A percentile compares a stretch with the other conserved stretches of the same genome.
Evolutionary conservation across 2,113 vertebrate species (phyloP).

Genomic region (Recurvirostra avosetta): DNA sequence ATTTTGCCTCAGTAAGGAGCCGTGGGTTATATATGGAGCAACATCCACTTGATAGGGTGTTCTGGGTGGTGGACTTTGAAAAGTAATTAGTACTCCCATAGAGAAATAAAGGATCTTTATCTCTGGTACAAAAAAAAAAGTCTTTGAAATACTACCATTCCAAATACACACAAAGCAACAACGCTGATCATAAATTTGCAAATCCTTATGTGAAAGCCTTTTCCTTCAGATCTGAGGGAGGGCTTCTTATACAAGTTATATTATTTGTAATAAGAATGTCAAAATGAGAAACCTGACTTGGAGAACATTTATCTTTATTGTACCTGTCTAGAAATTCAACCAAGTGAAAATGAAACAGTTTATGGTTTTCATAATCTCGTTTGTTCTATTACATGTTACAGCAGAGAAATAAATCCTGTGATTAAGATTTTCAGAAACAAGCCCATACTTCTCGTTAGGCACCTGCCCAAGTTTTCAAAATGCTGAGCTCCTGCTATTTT

Average conservation of each 20-base stretch:
- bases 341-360: conserved; percentile 13
- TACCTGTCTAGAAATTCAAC: conserved; percentile 4
- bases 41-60: not conserved
- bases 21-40: not conserved
- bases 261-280: not conserved
- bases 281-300: not conserved
- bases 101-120: not conserved
- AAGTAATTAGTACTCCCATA: not conserved
- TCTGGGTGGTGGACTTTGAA: not conserved
- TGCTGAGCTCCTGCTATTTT: not conserved
- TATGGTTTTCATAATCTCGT: not conserved
- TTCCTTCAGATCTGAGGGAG: not conserved
- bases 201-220: not conserved
- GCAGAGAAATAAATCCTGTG: not conserved
- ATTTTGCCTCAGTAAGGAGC: not conserved
- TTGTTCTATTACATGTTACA: not conserved
- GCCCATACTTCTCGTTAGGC: not conserved
- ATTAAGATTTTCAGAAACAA: not conserved
- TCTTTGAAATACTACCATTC: not conserved
- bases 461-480: not conserved
- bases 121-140: not conserved
- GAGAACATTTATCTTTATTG: conserved; percentile 28
- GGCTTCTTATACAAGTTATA: not conserved
- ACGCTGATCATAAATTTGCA: not conserved
- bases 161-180: not conserved